phyloP scores from a whole-genome alignment of 2,797 vertebrate species.

The Atherinosoma microstoma region DNA sequence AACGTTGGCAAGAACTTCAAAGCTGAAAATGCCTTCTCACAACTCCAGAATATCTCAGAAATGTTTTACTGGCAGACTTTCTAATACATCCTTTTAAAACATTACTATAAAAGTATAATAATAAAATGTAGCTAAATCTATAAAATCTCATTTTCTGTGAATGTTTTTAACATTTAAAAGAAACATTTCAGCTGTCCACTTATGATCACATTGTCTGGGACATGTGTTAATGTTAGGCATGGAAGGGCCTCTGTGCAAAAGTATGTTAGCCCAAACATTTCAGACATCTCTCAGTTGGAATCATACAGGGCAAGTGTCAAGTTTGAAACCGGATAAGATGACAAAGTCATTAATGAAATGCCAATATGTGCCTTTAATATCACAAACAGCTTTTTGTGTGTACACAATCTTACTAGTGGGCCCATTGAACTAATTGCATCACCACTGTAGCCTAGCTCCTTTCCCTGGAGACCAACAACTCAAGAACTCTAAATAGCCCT shows the following conservation, averaged over 20 bases:
- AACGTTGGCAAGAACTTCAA: neutral
- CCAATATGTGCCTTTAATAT: neutral
- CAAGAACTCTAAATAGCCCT: slow-evolving; percentile 32
- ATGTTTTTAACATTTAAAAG: neutral
- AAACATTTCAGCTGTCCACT: neutral
- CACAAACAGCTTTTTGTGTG: neutral
- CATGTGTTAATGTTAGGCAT: neutral
- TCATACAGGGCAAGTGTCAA: neutral
- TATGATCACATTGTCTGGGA: neutral
- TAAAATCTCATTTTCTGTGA: too few species aligned
- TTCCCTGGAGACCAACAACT: slow-evolving; percentile 18
- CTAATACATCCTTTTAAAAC: neutral
- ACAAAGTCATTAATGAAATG: slow-evolving; percentile 4
- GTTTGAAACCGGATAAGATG: neutral
- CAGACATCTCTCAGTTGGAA: neutral
- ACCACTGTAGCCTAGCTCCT: neutral
- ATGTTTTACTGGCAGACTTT: neutral
- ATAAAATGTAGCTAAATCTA: neutral
- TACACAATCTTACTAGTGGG: neutral
- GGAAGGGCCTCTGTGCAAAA: neutral
- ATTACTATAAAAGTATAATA: neutral
- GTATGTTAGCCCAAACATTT: neutral
- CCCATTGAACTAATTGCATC: slow-evolving; percentile 9
- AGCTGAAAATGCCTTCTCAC: neutral
- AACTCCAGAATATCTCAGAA: neutral